These are phyloP conservation scores for Rhadinocentrus ornatus DNA, from an alignment of 2,797 vertebrate species.

Conservation along the genomic window DNA sequence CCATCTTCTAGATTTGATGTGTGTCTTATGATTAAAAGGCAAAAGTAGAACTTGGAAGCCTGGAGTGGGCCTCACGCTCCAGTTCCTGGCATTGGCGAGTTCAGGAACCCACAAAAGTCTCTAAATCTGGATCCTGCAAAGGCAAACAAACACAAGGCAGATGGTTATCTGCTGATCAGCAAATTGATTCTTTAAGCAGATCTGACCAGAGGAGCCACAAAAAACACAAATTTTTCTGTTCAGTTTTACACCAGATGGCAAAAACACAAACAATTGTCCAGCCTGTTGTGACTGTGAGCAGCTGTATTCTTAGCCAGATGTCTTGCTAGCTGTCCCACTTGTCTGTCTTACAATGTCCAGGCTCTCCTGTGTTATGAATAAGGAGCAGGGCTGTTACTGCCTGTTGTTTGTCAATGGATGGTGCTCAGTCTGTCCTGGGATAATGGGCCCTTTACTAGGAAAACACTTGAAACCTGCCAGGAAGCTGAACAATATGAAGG, in stretches of 20 bases:
- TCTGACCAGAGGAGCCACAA: slow-evolving; percentile 8
- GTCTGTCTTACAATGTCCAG: slow-evolving; percentile 68
- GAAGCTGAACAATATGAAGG: slow-evolving; percentile 59
- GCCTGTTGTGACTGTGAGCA: slow-evolving; percentile 60
- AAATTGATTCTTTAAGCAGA: slow-evolving; percentile 17
- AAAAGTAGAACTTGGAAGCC: slow-evolving; percentile 42
- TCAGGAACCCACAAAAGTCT: slow-evolving; percentile 44
- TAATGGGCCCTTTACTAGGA: slow-evolving; percentile 63
- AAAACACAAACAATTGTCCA: slow-evolving; percentile 44
- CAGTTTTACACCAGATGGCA: slow-evolving; percentile 29
- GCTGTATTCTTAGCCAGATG: slow-evolving; percentile 70
- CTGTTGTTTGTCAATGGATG: slow-evolving; percentile 77
- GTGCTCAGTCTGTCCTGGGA: slow-evolving; percentile 50
- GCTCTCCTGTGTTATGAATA: slow-evolving; percentile 72
- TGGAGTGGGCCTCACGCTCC: slow-evolving; percentile 69
- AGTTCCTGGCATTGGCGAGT: slow-evolving; percentile 72
- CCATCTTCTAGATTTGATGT: slow-evolving; percentile 67
- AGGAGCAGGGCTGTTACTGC: slow-evolving; percentile 65
- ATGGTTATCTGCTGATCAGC: slow-evolving; percentile 42
- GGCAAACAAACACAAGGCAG: slow-evolving; percentile 36
- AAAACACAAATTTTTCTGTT: slow-evolving; percentile 35
- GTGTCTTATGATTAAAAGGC: slow-evolving; percentile 37
- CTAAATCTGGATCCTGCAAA: slow-evolving; percentile 58
- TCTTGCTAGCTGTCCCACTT: slow-evolving; percentile 60
- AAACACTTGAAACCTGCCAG: slow-evolving; percentile 75